Base-by-base conservation (phyloP, 2,797 vertebrate genomes). In the Anabacerthia variegaticeps region DNA sequence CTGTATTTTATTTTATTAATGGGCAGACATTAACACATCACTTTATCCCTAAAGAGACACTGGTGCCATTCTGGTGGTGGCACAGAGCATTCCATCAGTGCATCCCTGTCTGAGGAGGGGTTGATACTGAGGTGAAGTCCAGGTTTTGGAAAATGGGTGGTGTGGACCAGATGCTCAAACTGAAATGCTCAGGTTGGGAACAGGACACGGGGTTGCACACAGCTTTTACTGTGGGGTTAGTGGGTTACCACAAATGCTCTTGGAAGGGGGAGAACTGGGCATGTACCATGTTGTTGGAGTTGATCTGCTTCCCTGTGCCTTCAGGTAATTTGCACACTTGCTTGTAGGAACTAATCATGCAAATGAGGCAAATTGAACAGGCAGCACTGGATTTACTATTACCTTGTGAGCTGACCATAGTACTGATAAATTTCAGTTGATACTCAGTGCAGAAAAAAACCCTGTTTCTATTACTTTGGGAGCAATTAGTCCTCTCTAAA, bases 401-500 rank as follows among this genome's bases (percentile, higher is more conserved):
- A 39, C 75, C 66, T 49, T 69, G 69, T 75, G 58, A 67, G 51
- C 68, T 80, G 85, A 73, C 0, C 6, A 11, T 22, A 55, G 28
- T 16, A 23, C 28, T 72, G 36, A 63, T 68, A 12, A 72, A 80
- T 86, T 73, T 68, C 55, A 39, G 39, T 51, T 78, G 36, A 43
- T 81, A 63, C 48, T 74, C 56, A 77, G 4, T 32, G 46, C 46
- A 66, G 66, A 15, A 39, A 46, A 39, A 5, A 0, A 1, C 2
- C 32, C 15, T 6, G 30, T 77, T 67, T 71, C 43, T 74, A 24
- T 93, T 91, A 59, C 78, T 89, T 39, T 51, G 88, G 78, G 66
- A 96, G 74, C 71, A 81, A 75, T 95, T 95, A 91, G 54, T 81
- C 89, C 30, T 51, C 74, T 81, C 48, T 65, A 90, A 94, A 56